Base-by-base conservation (phyloP, 2,113 vertebrate genomes). In the Chionomys nivalis region DNA sequence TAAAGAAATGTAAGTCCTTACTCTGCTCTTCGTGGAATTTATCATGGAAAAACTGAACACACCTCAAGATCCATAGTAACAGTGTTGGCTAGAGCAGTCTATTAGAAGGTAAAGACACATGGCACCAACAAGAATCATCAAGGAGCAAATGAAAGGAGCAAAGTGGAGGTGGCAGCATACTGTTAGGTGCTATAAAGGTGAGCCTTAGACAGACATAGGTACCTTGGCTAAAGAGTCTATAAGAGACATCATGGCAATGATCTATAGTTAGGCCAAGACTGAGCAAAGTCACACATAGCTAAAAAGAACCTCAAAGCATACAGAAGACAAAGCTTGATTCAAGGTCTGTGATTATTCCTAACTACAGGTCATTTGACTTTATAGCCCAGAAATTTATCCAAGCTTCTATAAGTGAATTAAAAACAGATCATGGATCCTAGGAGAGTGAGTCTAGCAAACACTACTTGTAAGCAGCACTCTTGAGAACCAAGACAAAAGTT, bases 1-100 rank as follows among this genome's bases (percentile, higher is more conserved):
- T 76, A 49, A 79, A 92, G 47, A 79, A 90, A 90, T 65, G 6
- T 42, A 68, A 91, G 11, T 28, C 33, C 26, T 81, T 82, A 92
- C 26, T 58, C 33, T 23, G 33, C 55, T 96, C 39, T 90, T 66
- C n/a, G 63, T 26, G 23, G 31, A 21, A 1, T 11, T 90, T 68
- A 73, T 1, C 19, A 39, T 0, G 72, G 58, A 90, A 55, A 94
- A 93, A 42, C 1, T 23, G 36, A 66, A 68, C n/a, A 83, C 8
- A 68, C 31, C 61, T 70, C 73, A 39, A 90, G 89, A 61, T 47
- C 61, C 3, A 55, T 26, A n/a, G 26, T 33, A 78, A 39, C 33
- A 68, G 44, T n/a, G 0, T 23, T 44, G 11, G 61, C 58, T 47
- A 63, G 36, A 73, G 36, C 6, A 76, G 19, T 44, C 0, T 33